phyloP scores from a whole-genome alignment of 2,888 invertebrate species.

The Hyles lineata region DNA sequence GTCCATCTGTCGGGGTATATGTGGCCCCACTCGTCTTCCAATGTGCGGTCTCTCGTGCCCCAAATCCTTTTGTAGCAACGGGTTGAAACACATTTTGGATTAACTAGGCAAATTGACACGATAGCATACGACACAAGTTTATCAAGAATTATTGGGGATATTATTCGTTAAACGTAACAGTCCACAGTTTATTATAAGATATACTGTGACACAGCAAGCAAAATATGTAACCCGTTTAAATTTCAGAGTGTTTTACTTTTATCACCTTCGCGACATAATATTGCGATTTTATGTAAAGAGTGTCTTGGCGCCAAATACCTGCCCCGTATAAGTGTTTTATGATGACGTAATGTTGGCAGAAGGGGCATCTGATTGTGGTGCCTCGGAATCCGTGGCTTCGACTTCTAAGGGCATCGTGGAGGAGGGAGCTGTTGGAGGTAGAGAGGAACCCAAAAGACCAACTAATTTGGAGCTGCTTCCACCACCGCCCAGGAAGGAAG shows the following conservation, averaged over 20 bases:
- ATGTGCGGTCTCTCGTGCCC: neutral
- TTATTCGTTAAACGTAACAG: neutral
- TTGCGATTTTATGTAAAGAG: neutral
- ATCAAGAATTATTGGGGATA: neutral
- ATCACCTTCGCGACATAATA: constrained; percentile 5
- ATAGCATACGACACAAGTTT: neutral
- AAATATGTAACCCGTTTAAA: neutral
- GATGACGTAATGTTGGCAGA: constrained; percentile 52
- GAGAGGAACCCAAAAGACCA: constrained; percentile 61
- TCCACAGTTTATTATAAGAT: neutral
- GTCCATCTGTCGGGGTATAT: constrained; percentile 7
- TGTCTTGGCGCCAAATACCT: neutral
- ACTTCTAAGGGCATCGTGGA: constrained; percentile 67
- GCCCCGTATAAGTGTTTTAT: no score
- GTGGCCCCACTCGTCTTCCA: constrained; percentile 10
- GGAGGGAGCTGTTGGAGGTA: constrained; percentile 53
- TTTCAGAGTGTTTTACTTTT: neutral
- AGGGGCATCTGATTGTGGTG: constrained; percentile 70
- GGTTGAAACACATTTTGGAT: neutral
- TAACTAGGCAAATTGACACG: neutral
- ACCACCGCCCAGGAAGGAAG: constrained; percentile 76
- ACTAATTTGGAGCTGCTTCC: constrained; percentile 77
- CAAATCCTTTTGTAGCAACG: neutral
- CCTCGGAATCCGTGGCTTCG: constrained; percentile 67
- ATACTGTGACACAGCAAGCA: neutral